Evolutionary conservation across 2,888 invertebrate genomes (phyloP).

Genomic region (Latrodectus elegans): DNA sequence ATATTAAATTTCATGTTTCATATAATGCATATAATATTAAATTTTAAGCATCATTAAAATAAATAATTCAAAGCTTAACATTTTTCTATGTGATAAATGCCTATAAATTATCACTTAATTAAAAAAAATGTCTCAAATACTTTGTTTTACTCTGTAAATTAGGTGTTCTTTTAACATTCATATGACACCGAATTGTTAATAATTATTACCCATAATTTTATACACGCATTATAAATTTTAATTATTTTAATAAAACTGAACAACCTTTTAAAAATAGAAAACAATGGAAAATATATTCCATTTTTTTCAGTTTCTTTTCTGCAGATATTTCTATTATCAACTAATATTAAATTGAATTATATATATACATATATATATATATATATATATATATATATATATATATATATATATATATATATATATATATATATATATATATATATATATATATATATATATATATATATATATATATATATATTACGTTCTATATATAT

Average conservation of each 20-base stretch:
- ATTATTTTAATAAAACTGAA: neutral
- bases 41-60: too few species aligned
- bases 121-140: too few species aligned
- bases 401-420: slow-evolving; percentile 30
- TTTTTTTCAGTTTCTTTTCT: neutral
- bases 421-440: slow-evolving; percentile 31
- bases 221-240: neutral
- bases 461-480: slow-evolving; percentile 31
- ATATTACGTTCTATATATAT: slow-evolving; percentile 11
- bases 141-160: too few species aligned
- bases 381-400: slow-evolving; percentile 31
- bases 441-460: slow-evolving; percentile 28
- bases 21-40: too few species aligned
- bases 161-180: too few species aligned
- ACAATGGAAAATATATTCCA: neutral
- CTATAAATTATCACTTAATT: too few species aligned
- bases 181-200: neutral
- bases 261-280: neutral
- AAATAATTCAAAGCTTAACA: too few species aligned
- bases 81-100: too few species aligned
- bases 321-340: too few species aligned
- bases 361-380: slow-evolving; percentile 12
- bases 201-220: neutral
- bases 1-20: too few species aligned
- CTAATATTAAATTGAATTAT: too few species aligned